Conservation (phyloP, 2,888 invertebrate genomes). For the Tupiocoris notatus region DNA sequence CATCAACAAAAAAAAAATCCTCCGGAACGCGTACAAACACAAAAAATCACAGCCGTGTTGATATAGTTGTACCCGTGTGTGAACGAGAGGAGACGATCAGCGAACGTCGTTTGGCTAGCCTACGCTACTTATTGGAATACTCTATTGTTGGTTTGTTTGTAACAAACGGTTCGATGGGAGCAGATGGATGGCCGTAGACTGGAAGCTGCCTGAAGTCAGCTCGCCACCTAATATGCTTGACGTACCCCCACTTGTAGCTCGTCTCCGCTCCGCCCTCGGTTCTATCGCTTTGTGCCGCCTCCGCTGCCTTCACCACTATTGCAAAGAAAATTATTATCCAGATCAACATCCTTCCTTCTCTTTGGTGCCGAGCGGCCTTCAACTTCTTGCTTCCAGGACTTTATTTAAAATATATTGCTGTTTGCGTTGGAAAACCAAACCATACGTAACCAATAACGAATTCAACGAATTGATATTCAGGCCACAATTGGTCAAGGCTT, state of each 20-base stretch:
- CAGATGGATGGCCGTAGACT: constrained; percentile 30
- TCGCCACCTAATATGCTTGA: constrained; percentile 30
- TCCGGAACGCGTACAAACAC: background rate
- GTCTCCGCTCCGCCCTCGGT: background rate
- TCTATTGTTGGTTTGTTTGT: background rate
- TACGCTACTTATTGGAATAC: background rate
- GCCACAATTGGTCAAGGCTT: too few relatives aligned
- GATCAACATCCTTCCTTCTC: background rate
- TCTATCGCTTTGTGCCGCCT: background rate
- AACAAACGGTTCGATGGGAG: background rate
- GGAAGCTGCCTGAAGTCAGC: constrained; percentile 24
- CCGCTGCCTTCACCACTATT: background rate
- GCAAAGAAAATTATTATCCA: too few relatives aligned
- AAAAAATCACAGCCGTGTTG: background rate
- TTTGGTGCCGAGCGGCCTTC: background rate
- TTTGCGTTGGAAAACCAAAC: too few relatives aligned
- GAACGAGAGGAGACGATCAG: background rate
- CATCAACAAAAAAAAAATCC: constrained; percentile 16
- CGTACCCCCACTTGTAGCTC: constrained; percentile 16
- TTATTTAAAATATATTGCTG: too few relatives aligned
- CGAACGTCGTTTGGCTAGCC: background rate
- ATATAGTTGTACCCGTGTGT: background rate
- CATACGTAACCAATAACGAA: too few relatives aligned
- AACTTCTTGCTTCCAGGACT: background rate
- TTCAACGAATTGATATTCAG: too few relatives aligned